Evolutionary conservation across 2,797 vertebrate genomes (phyloP), one percentile per base, ranked within the genome.

Genomic region (Bufotes viridis): DNA sequence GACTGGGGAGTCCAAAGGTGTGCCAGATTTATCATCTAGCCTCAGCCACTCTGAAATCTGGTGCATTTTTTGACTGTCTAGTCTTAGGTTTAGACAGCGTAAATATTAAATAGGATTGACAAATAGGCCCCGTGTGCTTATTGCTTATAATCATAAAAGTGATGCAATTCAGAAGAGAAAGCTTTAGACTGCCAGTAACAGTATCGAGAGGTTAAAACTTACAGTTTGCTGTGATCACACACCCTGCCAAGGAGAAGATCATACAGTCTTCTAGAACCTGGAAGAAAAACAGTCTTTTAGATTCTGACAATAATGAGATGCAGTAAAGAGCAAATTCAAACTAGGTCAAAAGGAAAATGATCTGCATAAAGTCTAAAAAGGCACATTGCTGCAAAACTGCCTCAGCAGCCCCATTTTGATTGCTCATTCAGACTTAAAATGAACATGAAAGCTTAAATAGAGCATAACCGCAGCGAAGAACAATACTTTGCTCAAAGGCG

Each of bases 161-260:
- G 53, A 55, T 53, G 49, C 10, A 53, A 76, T n/a, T 5, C 6
- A 76, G 1, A 76, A 76, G 0, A 76, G 72, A 51, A 53, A 7
- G 18, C 18, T 15, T 72, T 18, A 72, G 20, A 49, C 7, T 74
- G 34, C 8, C 34, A 22, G 72, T 75, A 42, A 18, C 51, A 14
- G 74, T 76, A 53, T 11, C 51, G 72, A 26, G 51, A 34, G 1
- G 14, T 15, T 11, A 70, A 22, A 93, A 95, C 97, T 96, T 94
- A 99, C 98, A 93, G 92, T 98, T 98, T 88, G 98, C 98, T 9
- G 98, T 96, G 92, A 99, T 97, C 91, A 97, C 93, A 57, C 96
- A 97, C 90, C 97, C 97, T 8, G 97, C 96, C 91, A 99, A 91
- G 84, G 96, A 97, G 93, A 99, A 99, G 92, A 99, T 97, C 98